Evolutionary conservation across 2,797 vertebrate species (phyloP).

Genomic region (Buphagus erythrorhynchus): DNA sequence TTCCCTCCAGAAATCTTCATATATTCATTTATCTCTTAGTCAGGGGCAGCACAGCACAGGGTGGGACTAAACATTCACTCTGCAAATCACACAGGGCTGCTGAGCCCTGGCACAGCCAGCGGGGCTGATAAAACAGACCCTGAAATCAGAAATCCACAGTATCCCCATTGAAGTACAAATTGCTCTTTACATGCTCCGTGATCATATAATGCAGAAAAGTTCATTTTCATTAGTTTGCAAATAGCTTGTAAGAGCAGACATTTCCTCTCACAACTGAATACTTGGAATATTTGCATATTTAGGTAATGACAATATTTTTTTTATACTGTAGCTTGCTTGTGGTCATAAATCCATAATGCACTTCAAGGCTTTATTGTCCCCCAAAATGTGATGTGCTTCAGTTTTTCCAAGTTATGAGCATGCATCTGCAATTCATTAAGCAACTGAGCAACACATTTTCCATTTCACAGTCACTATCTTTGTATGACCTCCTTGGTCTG

Average conservation of each 20-base stretch:
- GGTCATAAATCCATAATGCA: not conserved
- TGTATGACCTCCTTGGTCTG: constrained; percentile 9
- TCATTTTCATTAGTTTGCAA: constrained; percentile 41
- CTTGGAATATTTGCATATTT: constrained; percentile 45
- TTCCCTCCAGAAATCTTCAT: not conserved
- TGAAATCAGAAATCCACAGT: not conserved
- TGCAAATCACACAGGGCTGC: not conserved
- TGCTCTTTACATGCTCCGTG: not conserved
- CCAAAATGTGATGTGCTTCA: not conserved
- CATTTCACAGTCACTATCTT: constrained; percentile 11
- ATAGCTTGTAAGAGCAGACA: not conserved
- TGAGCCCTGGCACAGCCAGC: not conserved
- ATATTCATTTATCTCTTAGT: not conserved
- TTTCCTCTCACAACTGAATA: not conserved
- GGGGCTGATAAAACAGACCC: not conserved
- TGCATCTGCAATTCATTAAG: constrained; percentile 40
- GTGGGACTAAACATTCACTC: not conserved
- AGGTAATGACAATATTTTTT: constrained; percentile 3
- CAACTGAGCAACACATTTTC: not conserved
- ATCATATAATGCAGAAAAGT: not conserved
- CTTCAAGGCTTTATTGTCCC: not conserved
- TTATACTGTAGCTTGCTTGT: not conserved
- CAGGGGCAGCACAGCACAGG: not conserved
- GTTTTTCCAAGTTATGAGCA: not conserved
- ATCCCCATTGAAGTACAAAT: not conserved